Evolutionary conservation across 2,888 invertebrate species (phyloP).

Genomic region (Thereva unica): DNA sequence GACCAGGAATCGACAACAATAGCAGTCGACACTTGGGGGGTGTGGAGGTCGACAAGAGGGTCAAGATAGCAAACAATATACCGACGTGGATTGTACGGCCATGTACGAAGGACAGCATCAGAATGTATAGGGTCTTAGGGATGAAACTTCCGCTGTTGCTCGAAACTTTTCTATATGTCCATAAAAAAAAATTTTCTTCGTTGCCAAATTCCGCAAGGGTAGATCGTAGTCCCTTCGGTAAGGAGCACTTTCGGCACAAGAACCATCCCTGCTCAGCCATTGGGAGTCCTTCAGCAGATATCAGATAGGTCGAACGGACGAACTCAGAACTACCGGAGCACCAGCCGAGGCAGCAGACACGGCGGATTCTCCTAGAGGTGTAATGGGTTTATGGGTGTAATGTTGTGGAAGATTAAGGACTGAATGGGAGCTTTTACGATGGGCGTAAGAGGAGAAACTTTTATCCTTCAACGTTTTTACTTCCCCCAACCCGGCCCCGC

Average conservation of each 20-base stretch:
- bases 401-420: constrained; percentile 32
- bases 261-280: too few species aligned
- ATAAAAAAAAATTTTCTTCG: too few species aligned
- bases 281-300: too few species aligned
- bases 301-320: too few species aligned
- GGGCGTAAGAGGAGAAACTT: constrained; percentile 10
- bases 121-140: too few species aligned
- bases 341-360: constrained; percentile 1
- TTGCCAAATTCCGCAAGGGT: too few species aligned
- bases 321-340: not conserved
- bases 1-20: constrained; percentile 3
- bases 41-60: constrained; percentile 10
- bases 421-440: constrained; percentile 27
- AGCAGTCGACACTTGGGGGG: not conserved
- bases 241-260: too few species aligned
- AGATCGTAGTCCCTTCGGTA: too few species aligned
- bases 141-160: too few species aligned
- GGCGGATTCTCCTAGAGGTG: constrained; percentile 25
- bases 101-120: not conserved
- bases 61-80: constrained; percentile 15
- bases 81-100: constrained; percentile 6
- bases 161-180: too few species aligned
- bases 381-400: constrained; percentile 33
- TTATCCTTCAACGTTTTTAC: not conserved
- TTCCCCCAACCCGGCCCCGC: not conserved